Percentiles rank a stretch among this genome's conserved stretches.
These are phyloP conservation scores for Pelmatolapia mariae DNA, from an alignment of 2,113 vertebrate species.

Conservation along the genomic window DNA sequence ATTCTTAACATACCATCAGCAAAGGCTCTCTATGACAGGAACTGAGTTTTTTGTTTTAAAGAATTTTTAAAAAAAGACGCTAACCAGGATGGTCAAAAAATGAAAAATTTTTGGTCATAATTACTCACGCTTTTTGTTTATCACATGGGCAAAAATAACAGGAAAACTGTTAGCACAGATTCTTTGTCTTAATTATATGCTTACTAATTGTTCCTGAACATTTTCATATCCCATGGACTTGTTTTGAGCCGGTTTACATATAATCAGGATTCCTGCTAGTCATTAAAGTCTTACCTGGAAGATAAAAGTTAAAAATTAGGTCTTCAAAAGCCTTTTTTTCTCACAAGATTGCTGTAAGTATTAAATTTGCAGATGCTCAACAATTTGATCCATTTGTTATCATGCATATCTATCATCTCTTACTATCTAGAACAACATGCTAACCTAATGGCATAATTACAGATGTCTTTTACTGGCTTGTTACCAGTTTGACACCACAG, in stretches of 20 bases:
- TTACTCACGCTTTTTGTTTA: not conserved
- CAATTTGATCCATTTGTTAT: not conserved
- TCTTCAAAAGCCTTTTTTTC: not conserved
- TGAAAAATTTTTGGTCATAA: fast-evolving
- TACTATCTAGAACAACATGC: not conserved
- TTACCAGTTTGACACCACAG: not conserved
- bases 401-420: not conserved
- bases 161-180: not conserved
- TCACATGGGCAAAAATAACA: not conserved
- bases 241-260: not conserved
- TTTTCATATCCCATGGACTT: not conserved
- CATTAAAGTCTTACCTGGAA: not conserved
- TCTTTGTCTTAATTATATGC: not conserved
- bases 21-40: not conserved
- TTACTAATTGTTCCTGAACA: not conserved
- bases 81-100: not conserved
- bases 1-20: not conserved
- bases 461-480: not conserved
- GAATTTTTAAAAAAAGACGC: not conserved
- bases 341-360: not conserved
- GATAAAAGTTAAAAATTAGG: not conserved
- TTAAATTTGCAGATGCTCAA: not conserved
- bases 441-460: not conserved
- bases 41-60: not conserved
- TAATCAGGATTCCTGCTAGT: not conserved